Evolutionary conservation across 2,113 vertebrate genomes (phyloP).

Genomic region (Bothrops jararaca): DNA sequence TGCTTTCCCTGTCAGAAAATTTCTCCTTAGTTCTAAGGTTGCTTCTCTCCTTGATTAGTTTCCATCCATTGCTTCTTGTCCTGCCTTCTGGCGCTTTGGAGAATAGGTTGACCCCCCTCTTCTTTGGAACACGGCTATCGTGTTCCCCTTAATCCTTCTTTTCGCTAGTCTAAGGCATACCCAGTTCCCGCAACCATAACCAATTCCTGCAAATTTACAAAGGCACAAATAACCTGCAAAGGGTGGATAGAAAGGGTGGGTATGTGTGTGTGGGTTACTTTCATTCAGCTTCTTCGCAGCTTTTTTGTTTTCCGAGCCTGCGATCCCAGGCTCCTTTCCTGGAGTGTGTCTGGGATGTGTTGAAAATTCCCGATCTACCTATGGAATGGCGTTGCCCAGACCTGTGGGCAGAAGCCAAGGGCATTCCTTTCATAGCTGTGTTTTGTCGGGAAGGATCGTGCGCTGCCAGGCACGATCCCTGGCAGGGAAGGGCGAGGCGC

Average conservation of each 20-base stretch:
- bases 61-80: not conserved
- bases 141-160: not conserved
- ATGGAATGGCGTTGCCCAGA: not conserved
- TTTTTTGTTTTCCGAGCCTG: not conserved
- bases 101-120: not conserved
- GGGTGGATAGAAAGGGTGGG: not conserved
- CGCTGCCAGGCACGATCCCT: constrained; percentile 7
- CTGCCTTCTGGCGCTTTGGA: not conserved
- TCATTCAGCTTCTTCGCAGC: not conserved
- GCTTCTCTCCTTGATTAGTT: not conserved
- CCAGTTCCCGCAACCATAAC: too few species aligned
- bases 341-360: not conserved
- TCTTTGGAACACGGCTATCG: accelerated
- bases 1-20: not conserved
- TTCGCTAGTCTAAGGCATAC: not conserved
- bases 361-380: not conserved
- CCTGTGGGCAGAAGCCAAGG: constrained; percentile 8
- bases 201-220: not conserved
- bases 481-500: accelerated
- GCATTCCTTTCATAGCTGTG: constrained; percentile 59
- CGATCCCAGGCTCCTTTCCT: not conserved
- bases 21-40: not conserved
- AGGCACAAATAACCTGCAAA: too few species aligned
- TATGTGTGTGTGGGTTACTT: too few species aligned
- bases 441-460: not conserved